A percentile compares a stretch with the other conserved stretches of the same genome.
Evolutionary conservation across 1,140 invertebrate genomes (phyloP).

Genomic region (Apis cerana): DNA sequence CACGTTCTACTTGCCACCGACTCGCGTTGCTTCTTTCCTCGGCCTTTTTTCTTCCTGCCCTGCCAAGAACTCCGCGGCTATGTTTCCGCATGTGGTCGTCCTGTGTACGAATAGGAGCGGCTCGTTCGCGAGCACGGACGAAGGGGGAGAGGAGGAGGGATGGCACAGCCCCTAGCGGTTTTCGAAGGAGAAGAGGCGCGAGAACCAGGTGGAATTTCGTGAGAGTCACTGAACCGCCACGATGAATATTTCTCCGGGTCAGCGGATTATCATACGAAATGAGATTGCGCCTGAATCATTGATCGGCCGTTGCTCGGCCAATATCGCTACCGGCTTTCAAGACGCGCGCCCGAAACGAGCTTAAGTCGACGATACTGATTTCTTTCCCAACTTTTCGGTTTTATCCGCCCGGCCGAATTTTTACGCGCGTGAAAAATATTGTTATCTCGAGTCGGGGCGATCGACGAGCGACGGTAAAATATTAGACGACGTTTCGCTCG

Average conservation of each 20-base stretch:
- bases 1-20: constrained; percentile 11
- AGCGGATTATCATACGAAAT: constrained; percentile 75
- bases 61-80: constrained; percentile 43
- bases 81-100: constrained; percentile 61
- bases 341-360: constrained; percentile 13
- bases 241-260: constrained; percentile 75
- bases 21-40: background rate
- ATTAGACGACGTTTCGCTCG: too few relatives aligned
- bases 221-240: constrained; percentile 62
- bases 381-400: constrained; percentile 13
- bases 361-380: constrained; percentile 61
- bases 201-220: constrained; percentile 56
- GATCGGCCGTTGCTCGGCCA: constrained; percentile 51
- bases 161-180: constrained; percentile 39
- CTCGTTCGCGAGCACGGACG: constrained; percentile 56
- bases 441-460: too few relatives aligned
- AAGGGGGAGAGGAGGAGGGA: constrained; percentile 40
- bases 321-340: constrained; percentile 37
- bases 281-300: constrained; percentile 77
- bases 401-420: background rate
- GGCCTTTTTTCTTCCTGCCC: constrained; percentile 34
- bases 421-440: too few relatives aligned
- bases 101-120: constrained; percentile 4
- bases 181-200: constrained; percentile 44
- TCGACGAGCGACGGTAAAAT: too few relatives aligned